A percentile compares a stretch with the other conserved stretches of the same genome.
These are phyloP conservation scores for Mormyrops attenuatus DNA, from an alignment of 2,797 vertebrate genomes.

Conservation along the genomic window DNA sequence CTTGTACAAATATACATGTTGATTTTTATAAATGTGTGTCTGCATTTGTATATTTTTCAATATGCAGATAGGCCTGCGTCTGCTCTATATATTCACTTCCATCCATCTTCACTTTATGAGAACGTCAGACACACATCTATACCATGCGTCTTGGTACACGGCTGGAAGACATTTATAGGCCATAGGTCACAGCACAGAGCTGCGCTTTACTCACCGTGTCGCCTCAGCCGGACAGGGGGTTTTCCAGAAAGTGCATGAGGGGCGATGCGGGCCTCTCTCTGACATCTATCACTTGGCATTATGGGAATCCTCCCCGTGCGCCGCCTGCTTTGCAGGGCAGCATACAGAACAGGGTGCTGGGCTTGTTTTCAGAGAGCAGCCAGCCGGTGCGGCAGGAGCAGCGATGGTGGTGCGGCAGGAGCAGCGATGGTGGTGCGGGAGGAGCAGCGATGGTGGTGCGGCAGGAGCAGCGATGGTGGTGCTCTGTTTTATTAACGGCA, in stretches of 20 bases:
- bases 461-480: background rate
- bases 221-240: background rate
- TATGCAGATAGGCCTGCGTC: background rate
- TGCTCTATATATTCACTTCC: background rate
- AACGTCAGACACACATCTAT: background rate
- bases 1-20: background rate
- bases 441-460: background rate
- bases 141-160: background rate
- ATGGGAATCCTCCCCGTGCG: background rate
- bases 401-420: too few relatives aligned
- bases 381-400: background rate
- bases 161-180: background rate
- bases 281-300: background rate
- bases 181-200: background rate
- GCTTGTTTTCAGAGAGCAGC: conserved; percentile 6
- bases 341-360: background rate
- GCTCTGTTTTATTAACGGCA: background rate
- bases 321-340: background rate
- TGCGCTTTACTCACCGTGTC: too few relatives aligned
- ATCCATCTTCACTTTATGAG: background rate
- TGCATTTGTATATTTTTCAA: background rate
- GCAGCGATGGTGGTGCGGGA: too few relatives aligned
- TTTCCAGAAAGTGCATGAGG: background rate
- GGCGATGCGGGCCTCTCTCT: background rate
- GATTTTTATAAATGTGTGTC: background rate